These are phyloP conservation scores for Sturmia bella DNA, from an alignment of 2,888 invertebrate genomes.

Conservation along the genomic window DNA sequence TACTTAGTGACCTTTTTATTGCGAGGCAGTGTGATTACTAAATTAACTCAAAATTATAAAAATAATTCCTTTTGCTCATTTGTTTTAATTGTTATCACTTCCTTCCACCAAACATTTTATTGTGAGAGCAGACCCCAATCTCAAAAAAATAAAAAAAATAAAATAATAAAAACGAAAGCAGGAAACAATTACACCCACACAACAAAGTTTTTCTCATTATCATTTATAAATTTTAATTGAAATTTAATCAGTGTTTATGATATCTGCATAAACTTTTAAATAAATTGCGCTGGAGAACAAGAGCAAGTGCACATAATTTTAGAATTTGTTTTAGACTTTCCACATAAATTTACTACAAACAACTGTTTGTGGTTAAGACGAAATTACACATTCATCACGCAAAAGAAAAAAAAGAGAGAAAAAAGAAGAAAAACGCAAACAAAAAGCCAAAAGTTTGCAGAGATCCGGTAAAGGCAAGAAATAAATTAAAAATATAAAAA, in stretches of 20 bases:
- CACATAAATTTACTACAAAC: conserved; percentile 67
- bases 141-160: too few species aligned
- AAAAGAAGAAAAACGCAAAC: conserved; percentile 1
- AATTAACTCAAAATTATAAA: too few species aligned
- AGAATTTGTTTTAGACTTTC: conserved; percentile 33
- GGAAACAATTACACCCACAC: background rate
- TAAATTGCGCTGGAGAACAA: background rate
- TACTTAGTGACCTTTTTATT: too few species aligned
- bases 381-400: conserved; percentile 59
- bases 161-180: too few species aligned
- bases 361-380: conserved; percentile 62
- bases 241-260: conserved; percentile 64
- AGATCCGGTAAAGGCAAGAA: conserved; percentile 32
- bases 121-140: too few species aligned
- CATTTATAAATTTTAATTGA: conserved; percentile 64
- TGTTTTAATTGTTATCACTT: too few species aligned
- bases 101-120: too few species aligned
- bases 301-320: background rate
- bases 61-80: too few species aligned
- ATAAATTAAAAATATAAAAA: conserved; percentile 39
- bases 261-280: background rate
- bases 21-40: too few species aligned
- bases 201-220: conserved; percentile 28
- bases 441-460: conserved; percentile 33
- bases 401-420: too few species aligned